Percentiles rank a stretch among this genome's conserved stretches.
Evolutionary conservation across 2,797 vertebrate species (phyloP).

Genomic region (Diplodus puntazzo): DNA sequence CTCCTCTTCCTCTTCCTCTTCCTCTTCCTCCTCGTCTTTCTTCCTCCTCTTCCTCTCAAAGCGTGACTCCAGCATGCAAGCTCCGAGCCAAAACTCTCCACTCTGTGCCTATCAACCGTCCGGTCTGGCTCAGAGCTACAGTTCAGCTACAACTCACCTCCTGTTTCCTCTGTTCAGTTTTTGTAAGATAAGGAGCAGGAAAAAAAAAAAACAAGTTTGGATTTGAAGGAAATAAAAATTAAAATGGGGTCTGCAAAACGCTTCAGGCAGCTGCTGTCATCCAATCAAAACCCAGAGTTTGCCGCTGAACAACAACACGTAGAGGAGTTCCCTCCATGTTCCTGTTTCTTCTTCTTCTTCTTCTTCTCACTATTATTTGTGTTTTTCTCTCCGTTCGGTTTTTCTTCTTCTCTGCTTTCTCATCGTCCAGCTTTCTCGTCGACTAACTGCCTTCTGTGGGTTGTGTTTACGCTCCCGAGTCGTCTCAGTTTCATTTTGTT

Average conservation of each 20-base stretch:
- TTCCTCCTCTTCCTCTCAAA: slow-evolving; percentile 79
- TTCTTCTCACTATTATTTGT: slow-evolving; percentile 45
- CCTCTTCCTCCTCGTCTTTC: background rate
- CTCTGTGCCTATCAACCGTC: slow-evolving; percentile 95
- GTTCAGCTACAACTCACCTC: slow-evolving; percentile 80
- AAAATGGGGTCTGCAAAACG: slow-evolving; percentile 67
- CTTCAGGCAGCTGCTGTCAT: slow-evolving; percentile 86
- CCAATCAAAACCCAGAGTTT: slow-evolving; percentile 55
- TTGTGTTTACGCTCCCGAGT: slow-evolving; percentile 52
- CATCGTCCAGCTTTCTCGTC: slow-evolving; percentile 43
- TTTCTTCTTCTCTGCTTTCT: slow-evolving; percentile 43
- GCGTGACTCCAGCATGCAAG: slow-evolving; percentile 97
- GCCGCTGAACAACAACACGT: slow-evolving; percentile 67
- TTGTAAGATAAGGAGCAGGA: slow-evolving; percentile 62
- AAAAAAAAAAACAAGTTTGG: slow-evolving; percentile 29
- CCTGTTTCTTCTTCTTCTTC: slow-evolving; percentile 58
- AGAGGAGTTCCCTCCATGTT: slow-evolving; percentile 86
- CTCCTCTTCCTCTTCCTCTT: background rate
- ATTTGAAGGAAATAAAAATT: slow-evolving; percentile 72
- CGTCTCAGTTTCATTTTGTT: slow-evolving; percentile 35
- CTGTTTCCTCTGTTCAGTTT: slow-evolving; percentile 70
- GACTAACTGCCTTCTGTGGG: slow-evolving; percentile 59
- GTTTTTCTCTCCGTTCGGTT: slow-evolving; percentile 43
- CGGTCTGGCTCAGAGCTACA: slow-evolving; percentile 90
- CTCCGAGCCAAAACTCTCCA: slow-evolving; percentile 96